Conservation (phyloP, 2,113 vertebrate species). For the Macquaria ambigua region DNA sequence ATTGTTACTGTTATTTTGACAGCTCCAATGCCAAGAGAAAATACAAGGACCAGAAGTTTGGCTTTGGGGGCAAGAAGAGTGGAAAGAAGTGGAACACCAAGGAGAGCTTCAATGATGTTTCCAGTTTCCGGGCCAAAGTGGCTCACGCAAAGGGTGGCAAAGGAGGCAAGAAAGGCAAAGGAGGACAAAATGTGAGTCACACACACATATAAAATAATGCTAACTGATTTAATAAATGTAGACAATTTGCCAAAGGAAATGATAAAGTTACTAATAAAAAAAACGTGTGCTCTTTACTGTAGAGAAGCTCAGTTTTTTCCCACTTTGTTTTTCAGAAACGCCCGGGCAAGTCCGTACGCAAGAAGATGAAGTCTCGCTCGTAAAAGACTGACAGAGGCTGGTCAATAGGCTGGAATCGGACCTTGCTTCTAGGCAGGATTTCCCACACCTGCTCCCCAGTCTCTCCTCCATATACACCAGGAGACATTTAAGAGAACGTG, state of each 20-base stretch:
- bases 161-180: slow-evolving; percentile 76
- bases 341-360: slow-evolving; percentile 91
- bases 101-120: slow-evolving; percentile 93
- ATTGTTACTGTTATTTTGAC: slow-evolving; percentile 21
- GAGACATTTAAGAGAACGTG: background rate
- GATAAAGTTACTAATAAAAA: background rate
- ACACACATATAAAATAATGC: background rate
- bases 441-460: background rate
- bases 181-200: slow-evolving; percentile 80
- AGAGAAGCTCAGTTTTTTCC: background rate
- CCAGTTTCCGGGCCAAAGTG: slow-evolving; percentile 88
- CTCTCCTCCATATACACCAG: background rate
- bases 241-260: background rate
- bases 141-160: slow-evolving; percentile 88
- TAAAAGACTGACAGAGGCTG: slow-evolving; percentile 49
- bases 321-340: slow-evolving; percentile 88
- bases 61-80: slow-evolving; percentile 97
- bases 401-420: slow-evolving; percentile 32
- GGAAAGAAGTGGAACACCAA: slow-evolving; percentile 96
- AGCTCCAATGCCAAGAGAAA: slow-evolving; percentile 93
- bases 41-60: slow-evolving; percentile 96
- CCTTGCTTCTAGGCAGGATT: slow-evolving; percentile 15
- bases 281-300: background rate
- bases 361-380: slow-evolving; percentile 90
- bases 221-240: background rate